Conservation (phyloP, 2,888 invertebrate genomes). For the Trissonchulus latispiculum region DNA sequence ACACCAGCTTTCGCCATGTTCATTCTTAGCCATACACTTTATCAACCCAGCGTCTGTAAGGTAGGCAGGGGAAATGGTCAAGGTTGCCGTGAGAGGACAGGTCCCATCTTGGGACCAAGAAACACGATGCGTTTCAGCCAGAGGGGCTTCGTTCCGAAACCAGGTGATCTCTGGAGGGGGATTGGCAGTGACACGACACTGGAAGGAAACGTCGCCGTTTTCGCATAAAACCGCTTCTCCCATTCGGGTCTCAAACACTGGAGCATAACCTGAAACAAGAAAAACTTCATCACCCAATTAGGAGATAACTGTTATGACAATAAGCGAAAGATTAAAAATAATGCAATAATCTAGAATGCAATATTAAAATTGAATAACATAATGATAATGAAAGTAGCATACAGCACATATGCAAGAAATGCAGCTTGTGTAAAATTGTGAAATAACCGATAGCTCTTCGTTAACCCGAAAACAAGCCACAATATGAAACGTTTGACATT, state of each 20-base stretch:
- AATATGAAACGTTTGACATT: no score
- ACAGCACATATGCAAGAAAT: no score
- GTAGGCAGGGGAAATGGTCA: conserved; percentile 65
- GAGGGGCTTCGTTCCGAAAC: conserved; percentile 48
- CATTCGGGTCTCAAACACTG: conserved; percentile 87
- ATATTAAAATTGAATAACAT: no score
- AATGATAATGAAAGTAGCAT: no score
- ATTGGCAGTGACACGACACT: conserved; percentile 73
- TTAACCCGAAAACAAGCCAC: no score
- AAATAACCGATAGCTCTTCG: no score
- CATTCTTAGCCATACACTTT: conserved; percentile 84
- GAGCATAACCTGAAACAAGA: conserved; percentile 48
- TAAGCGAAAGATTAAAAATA: no score
- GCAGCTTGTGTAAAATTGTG: no score
- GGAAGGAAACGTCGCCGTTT: conserved; percentile 63
- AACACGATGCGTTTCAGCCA: conserved; percentile 29
- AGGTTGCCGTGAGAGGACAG: conserved; percentile 46
- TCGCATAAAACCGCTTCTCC: conserved; percentile 69
- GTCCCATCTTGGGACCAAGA: conserved; percentile 29
- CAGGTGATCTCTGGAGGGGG: conserved; percentile 76
- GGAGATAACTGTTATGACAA: no score
- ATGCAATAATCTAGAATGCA: no score
- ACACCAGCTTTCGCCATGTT: conserved; percentile 51
- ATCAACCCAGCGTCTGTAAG: conserved; percentile 81
- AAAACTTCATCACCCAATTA: no score